Conservation (phyloP, 2,888 invertebrate genomes). For the Melieria picta region DNA sequence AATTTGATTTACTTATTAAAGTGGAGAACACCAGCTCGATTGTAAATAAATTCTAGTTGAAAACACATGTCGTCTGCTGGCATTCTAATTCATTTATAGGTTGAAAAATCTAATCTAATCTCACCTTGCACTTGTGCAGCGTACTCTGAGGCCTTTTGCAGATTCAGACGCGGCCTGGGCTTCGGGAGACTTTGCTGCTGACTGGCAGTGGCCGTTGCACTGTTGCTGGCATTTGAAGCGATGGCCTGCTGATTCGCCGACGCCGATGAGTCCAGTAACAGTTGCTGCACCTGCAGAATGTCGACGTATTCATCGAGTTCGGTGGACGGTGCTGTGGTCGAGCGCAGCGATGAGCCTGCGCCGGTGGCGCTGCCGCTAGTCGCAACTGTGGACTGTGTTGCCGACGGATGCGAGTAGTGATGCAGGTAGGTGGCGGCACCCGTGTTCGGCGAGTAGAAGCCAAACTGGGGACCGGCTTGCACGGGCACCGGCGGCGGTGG, state of each 20-base stretch:
- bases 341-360: slow-evolving; percentile 19
- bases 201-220: slow-evolving; percentile 41
- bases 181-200: slow-evolving; percentile 54
- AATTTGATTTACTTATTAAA: too few relatives aligned
- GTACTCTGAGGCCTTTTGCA: slow-evolving; percentile 66
- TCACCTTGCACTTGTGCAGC: slow-evolving; percentile 65
- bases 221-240: slow-evolving; percentile 38
- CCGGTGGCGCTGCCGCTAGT: slow-evolving; percentile 21
- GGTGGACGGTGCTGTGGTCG: slow-evolving; percentile 38
- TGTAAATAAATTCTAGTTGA: too few relatives aligned
- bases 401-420: slow-evolving; percentile 44
- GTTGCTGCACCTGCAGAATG: slow-evolving; percentile 82
- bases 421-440: slow-evolving; percentile 46
- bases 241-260: slow-evolving; percentile 47
- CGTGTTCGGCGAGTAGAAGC: slow-evolving; percentile 48
- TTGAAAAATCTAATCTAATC: slow-evolving; percentile 13
- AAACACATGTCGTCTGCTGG: too few relatives aligned
- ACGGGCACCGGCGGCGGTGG: slow-evolving; percentile 44
- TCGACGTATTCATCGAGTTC: slow-evolving; percentile 81
- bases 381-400: slow-evolving; percentile 30
- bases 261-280: slow-evolving; percentile 71
- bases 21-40: too few relatives aligned
- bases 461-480: slow-evolving; percentile 45
- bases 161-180: slow-evolving; percentile 63
- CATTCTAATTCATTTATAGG: too few relatives aligned